Conservation (phyloP, 2,113 vertebrate species). For the Xiphorhynchus elegans region DNA sequence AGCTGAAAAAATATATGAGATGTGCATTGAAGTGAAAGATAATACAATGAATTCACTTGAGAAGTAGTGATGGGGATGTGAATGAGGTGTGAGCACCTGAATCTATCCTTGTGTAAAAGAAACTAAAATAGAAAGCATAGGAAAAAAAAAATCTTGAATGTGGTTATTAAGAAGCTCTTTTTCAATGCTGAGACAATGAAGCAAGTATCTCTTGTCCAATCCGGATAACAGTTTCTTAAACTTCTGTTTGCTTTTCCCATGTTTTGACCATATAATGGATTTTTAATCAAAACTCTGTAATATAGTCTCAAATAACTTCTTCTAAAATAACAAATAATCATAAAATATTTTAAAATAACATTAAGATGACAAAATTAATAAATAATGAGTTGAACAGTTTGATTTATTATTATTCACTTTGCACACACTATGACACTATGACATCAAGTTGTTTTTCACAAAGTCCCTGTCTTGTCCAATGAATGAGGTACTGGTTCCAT, state of each 20-base stretch:
- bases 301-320: neutral
- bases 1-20: neutral
- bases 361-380: neutral
- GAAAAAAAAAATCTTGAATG: neutral
- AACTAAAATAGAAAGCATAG: neutral
- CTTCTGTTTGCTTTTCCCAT: neutral
- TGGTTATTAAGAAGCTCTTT: neutral
- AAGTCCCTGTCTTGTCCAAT: neutral
- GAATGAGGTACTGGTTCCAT: neutral
- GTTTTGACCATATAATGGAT: neutral
- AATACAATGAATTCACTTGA: constrained; percentile 31
- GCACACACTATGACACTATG: neutral
- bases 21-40: constrained; percentile 51
- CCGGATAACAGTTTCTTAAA: neutral
- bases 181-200: neutral
- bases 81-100: neutral
- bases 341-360: neutral
- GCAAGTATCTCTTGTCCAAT: neutral
- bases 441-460: neutral
- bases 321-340: neutral
- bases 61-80: neutral
- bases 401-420: neutral
- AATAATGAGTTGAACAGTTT: neutral
- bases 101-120: neutral
- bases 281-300: neutral